These are phyloP conservation scores for Bombus impatiens DNA, from an alignment of 1,140 invertebrate genomes.

Conservation along the genomic window DNA sequence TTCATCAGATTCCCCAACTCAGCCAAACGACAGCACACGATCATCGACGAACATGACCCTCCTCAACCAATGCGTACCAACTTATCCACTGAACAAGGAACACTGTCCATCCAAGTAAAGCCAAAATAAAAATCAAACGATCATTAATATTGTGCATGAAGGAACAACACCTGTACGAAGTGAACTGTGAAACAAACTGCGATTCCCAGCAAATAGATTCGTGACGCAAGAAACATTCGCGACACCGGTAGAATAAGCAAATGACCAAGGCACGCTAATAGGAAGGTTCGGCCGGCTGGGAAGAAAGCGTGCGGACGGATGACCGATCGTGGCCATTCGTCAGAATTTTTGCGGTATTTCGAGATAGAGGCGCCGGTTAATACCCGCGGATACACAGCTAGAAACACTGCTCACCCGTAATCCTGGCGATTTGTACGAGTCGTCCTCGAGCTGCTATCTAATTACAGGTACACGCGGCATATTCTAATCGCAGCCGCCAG, in stretches of 20 bases:
- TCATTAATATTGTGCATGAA: background rate
- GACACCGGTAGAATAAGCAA: constrained; percentile 6
- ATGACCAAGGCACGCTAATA: background rate
- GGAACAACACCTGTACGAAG: background rate
- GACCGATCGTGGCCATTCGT: constrained; percentile 34
- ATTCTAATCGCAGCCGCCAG: constrained; percentile 36
- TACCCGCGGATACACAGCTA: constrained; percentile 7
- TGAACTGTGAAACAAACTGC: background rate
- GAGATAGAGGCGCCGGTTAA: constrained; percentile 24
- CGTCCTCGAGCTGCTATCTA: constrained; percentile 42
- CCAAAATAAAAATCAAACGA: background rate
- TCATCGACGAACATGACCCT: too few relatives aligned
- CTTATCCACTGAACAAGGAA: too few relatives aligned
- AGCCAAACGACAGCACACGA: too few relatives aligned
- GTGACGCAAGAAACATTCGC: constrained; percentile 12
- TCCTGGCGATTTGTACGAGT: constrained; percentile 48
- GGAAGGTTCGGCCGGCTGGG: background rate
- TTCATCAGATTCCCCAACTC: too few relatives aligned
- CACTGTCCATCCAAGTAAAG: background rate
- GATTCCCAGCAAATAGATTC: constrained; percentile 13
- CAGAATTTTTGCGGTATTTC: constrained; percentile 44
- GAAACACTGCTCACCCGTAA: constrained; percentile 29
- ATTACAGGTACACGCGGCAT: constrained; percentile 27
- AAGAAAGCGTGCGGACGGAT: constrained; percentile 12
- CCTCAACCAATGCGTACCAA: too few relatives aligned